Evolutionary conservation across 2,888 invertebrate species (phyloP).

Genomic region (Zaprionus lineosus): DNA sequence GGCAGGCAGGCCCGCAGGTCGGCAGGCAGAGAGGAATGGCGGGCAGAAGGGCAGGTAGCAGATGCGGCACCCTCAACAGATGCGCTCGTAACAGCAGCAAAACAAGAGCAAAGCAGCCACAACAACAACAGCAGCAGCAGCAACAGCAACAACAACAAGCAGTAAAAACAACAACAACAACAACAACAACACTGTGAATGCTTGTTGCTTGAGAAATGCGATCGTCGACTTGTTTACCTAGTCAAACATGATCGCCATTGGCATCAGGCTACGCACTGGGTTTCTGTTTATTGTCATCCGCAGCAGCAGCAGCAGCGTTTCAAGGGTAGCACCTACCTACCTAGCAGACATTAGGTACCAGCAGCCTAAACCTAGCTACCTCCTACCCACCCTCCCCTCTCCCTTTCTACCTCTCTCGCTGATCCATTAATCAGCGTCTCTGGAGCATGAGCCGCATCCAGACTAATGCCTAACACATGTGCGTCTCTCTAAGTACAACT

Average conservation of each 20-base stretch:
- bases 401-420: conserved; percentile 5
- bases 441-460: conserved; percentile 43
- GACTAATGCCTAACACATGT: no score
- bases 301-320: conserved; percentile 29
- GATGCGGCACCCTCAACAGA: conserved; percentile 21
- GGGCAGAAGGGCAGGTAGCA: conserved; percentile 11
- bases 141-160: conserved; percentile 16
- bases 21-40: conserved; percentile 15
- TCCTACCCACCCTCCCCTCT: no score
- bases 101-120: no score
- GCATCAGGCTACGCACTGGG: no score
- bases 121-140: conserved; percentile 44
- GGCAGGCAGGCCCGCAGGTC: conserved; percentile 7
- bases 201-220: no score
- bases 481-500: no score
- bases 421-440: conserved; percentile 55
- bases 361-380: no score
- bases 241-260: conserved; percentile 62
- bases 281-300: conserved; percentile 67
- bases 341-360: no score
- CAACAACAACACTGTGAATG: conserved; percentile 42
- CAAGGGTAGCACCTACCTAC: no score
- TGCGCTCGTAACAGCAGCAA: no score
- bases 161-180: conserved; percentile 25
- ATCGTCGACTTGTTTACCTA: conserved; percentile 58